Conservation (phyloP, 2,888 invertebrate genomes). For the Siphlonurus alternatus region DNA sequence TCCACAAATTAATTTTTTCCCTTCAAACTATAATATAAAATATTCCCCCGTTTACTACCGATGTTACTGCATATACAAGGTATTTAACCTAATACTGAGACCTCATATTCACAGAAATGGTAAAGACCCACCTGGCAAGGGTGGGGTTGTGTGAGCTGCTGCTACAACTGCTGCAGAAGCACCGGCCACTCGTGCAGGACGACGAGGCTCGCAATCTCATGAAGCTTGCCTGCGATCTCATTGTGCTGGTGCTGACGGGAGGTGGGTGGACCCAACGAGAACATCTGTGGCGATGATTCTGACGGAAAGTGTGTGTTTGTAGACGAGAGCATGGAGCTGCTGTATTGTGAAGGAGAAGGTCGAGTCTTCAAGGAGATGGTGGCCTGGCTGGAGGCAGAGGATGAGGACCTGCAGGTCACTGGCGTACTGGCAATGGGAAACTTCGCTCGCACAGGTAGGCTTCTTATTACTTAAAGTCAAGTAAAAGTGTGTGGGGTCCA, state of each 20-base stretch:
- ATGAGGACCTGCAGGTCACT: constrained; percentile 61
- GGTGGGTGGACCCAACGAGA: constrained; percentile 34
- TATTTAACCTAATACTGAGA: too few species aligned
- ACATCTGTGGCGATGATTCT: background rate
- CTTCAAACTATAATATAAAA: too few species aligned
- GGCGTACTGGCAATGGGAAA: constrained; percentile 76
- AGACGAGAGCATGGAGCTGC: constrained; percentile 75
- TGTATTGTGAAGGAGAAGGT: constrained; percentile 63
- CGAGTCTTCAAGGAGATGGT: constrained; percentile 52
- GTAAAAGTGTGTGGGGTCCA: background rate
- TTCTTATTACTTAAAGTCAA: background rate
- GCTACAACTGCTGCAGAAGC: constrained; percentile 52
- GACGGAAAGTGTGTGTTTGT: constrained; percentile 14
- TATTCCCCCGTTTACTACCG: too few species aligned
- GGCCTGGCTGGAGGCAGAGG: constrained; percentile 55
- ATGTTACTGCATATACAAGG: too few species aligned
- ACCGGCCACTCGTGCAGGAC: constrained; percentile 40
- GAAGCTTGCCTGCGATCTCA: constrained; percentile 72
- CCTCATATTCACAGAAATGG: constrained; percentile 57
- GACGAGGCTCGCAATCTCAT: constrained; percentile 50
- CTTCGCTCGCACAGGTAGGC: constrained; percentile 58
- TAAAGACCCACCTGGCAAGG: constrained; percentile 57
- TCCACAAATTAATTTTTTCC: too few species aligned
- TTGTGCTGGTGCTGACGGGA: constrained; percentile 69
- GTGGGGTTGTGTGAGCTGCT: constrained; percentile 60